Evolutionary conservation across 2,113 vertebrate species (phyloP), one percentile per base, ranked within the genome.

Genomic region (Neotoma lepida): DNA sequence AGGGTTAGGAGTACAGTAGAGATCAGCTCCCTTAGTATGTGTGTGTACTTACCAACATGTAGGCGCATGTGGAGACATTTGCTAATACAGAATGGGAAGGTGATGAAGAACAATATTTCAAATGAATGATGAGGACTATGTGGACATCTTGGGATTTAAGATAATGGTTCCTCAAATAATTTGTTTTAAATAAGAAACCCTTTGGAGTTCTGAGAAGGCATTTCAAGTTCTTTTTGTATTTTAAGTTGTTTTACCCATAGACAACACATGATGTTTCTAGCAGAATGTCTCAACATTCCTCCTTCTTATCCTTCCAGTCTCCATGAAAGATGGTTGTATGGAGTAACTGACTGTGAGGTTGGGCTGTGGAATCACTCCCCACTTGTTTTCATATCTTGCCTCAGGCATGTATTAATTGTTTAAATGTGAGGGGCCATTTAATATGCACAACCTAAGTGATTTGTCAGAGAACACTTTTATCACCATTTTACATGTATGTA

Each of bases 201-300:
- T 91, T 91, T 93, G 56, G 49, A 68, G 15, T 51, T 22, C 78
- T 93, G 56, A 90, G n/a, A 20, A 93, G 54, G 33, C 6, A n/a
- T 54, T 46, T 90, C 35, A 76, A 41, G 12, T n/a, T 39, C 66
- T 63, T 81, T 61, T 61, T n/a, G 20, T 54, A 78, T 35, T 44
- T 76, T 85, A 81, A 56, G 39, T 15, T 2, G 18, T 15, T 24
- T 73, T 33, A 33, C 30, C 74, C 66, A 63, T 26, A 30, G 70
- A 74, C 81, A 18, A 7, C 3, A 0, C 3, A 9, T 2, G 26
- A 64, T 46, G 12, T 2, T 35, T 49, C 44, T 51, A 9, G 0
- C 46, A 71, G 46, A 33, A 30, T 6, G 7, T 12, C 18, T 22
- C 6, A 66, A 5, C 1, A 2, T 15, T 24, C 28, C 6, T 10